These are phyloP conservation scores for Cyclargus thomasi DNA, from an alignment of 1,140 invertebrate species.

Conservation along the genomic window DNA sequence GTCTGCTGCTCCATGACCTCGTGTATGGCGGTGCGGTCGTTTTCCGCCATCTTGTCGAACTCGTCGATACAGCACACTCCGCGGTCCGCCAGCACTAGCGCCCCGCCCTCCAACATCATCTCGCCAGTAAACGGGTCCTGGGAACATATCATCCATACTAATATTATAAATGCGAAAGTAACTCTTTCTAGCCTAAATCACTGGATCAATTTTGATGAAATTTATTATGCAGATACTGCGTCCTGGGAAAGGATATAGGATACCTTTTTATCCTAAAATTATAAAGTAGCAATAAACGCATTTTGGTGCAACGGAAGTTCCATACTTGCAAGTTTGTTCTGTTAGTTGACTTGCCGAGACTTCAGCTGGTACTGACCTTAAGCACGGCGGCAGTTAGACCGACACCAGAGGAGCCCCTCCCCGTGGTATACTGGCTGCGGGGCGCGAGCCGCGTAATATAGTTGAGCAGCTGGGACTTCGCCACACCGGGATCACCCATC, in stretches of 20 bases:
- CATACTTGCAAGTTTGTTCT: too few relatives aligned
- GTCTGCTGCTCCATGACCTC: slow-evolving; percentile 99
- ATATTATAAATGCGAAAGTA: too few relatives aligned
- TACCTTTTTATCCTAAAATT: too few relatives aligned
- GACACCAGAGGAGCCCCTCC: slow-evolving; percentile 97
- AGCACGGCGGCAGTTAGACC: slow-evolving; percentile 98
- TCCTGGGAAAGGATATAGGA: too few relatives aligned
- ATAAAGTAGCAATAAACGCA: too few relatives aligned
- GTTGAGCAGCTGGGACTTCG: slow-evolving; percentile 96
- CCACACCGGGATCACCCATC: slow-evolving; percentile 99
- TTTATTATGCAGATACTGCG: too few relatives aligned
- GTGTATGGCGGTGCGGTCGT: slow-evolving; percentile 97
- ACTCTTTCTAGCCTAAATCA: too few relatives aligned
- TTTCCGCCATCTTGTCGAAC: slow-evolving; percentile 99
- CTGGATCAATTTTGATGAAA: too few relatives aligned
- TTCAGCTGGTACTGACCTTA: slow-evolving; percentile 75
- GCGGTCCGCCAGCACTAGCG: slow-evolving; percentile 97
- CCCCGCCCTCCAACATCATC: slow-evolving; percentile 98
- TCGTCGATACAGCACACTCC: slow-evolving; percentile 99
- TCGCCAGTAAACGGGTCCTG: slow-evolving; percentile 96
- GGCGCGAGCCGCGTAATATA: slow-evolving; percentile 96
- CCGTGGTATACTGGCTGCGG: slow-evolving; percentile 97
- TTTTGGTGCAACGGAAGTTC: too few relatives aligned
- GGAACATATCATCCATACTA: too few relatives aligned
- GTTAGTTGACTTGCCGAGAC: too few relatives aligned